Percentiles rank a stretch among this genome's conserved stretches.
These are phyloP conservation scores for Sebastiscus tertius DNA, from an alignment of 2,797 vertebrate genomes.

Conservation along the genomic window DNA sequence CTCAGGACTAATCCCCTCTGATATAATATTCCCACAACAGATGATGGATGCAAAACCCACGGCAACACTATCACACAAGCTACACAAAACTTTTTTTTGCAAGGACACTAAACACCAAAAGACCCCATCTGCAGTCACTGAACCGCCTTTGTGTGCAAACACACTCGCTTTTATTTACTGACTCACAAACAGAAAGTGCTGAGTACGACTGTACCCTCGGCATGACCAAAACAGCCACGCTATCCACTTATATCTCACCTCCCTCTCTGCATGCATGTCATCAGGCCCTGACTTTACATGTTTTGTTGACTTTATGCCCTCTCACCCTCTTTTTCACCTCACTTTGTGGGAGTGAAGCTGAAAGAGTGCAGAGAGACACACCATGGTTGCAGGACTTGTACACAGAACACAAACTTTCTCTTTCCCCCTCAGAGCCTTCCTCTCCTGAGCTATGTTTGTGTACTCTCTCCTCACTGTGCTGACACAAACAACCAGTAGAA, in stretches of 20 bases:
- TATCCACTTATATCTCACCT: background rate
- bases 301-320: conserved; percentile 18
- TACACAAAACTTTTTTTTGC: background rate
- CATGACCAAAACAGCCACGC: conserved; percentile 14
- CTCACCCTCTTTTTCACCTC: conserved; percentile 1
- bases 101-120: conserved; percentile 23
- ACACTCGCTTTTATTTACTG: conserved; percentile 53
- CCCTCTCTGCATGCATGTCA: background rate
- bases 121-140: conserved; percentile 17
- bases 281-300: conserved; percentile 56
- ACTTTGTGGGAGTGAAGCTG: conserved; percentile 34
- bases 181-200: conserved; percentile 40
- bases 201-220: conserved; percentile 13
- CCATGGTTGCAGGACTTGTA: conserved; percentile 4
- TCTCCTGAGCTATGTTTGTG: conserved; percentile 39
- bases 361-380: conserved; percentile 4
- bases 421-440: conserved; percentile 28
- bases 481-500: conserved; percentile 50
- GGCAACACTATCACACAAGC: background rate
- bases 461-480: conserved; percentile 40
- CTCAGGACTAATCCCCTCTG: conserved; percentile 41
- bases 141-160: conserved; percentile 40
- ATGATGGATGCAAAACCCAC: conserved; percentile 15
- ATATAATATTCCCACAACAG: conserved; percentile 43
- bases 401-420: background rate